A percentile compares a stretch with the other conserved stretches of the same genome.
These are phyloP conservation scores for Myotis myotis DNA, from an alignment of 2,797 vertebrate genomes.

Conservation along the genomic window DNA sequence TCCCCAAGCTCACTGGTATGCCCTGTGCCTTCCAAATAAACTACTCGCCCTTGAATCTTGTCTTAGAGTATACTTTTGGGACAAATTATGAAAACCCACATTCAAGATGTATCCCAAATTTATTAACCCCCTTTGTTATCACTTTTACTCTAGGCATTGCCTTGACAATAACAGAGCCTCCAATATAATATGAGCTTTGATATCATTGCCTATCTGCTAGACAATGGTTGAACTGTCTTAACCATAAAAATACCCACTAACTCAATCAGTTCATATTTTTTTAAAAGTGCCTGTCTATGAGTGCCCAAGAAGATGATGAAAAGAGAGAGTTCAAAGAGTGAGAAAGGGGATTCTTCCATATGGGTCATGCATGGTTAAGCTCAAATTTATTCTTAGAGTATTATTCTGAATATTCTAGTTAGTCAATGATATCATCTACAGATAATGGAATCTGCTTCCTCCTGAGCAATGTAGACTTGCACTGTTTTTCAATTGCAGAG, in stretches of 20 bases:
- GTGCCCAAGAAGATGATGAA: neutral
- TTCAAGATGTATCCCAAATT: neutral
- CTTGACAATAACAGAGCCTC: neutral
- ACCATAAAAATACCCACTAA: neutral
- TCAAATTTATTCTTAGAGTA: neutral
- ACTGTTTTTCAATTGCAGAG: neutral
- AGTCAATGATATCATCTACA: neutral
- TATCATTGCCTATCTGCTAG: neutral
- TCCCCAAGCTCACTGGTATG: neutral
- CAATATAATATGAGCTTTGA: neutral
- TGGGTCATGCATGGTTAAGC: neutral
- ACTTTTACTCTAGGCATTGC: neutral
- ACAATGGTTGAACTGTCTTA: neutral
- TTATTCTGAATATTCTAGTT: neutral
- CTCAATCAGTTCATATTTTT: neutral
- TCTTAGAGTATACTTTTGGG: neutral
- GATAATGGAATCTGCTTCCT: neutral
- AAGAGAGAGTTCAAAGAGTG: neutral
- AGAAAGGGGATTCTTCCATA: neutral
- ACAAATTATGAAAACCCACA: neutral
- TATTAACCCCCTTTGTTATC: neutral
- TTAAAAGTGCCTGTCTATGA: neutral
- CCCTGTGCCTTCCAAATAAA: neutral
- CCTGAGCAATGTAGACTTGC: neutral
- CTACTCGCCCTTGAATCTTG: neutral